A percentile compares a stretch with the other conserved stretches of the same genome.
These are phyloP conservation scores for Sorex araneus DNA, from an alignment of 2,113 vertebrate species.

Conservation along the genomic window DNA sequence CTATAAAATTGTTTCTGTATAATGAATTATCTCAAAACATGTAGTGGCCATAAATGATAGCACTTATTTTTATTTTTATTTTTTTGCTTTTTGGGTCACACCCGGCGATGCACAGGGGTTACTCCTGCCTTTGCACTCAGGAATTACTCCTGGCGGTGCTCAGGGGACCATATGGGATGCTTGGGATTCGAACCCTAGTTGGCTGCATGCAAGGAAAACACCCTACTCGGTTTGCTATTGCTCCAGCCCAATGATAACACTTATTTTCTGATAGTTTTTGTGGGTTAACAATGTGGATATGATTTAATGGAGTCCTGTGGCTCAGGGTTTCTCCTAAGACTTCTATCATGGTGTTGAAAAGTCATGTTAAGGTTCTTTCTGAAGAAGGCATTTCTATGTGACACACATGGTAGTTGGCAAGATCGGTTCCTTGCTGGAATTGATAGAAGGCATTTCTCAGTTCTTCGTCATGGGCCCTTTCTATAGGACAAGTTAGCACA, in stretches of 20 bases:
- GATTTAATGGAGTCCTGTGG: not conserved
- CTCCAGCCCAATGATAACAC: not conserved
- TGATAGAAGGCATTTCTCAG: not conserved
- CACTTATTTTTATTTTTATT: not conserved
- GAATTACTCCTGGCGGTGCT: too few species aligned
- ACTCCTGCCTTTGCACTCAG: too few species aligned
- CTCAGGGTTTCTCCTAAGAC: not conserved
- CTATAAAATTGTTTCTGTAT: not conserved
- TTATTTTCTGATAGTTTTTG: not conserved
- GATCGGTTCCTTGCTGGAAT: not conserved
- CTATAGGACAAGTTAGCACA: not conserved
- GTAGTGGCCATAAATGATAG: not conserved
- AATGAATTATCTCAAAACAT: conserved; percentile 19
- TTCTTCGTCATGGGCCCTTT: not conserved
- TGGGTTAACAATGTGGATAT: not conserved
- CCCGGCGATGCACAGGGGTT: too few species aligned
- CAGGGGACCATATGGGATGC: too few species aligned
- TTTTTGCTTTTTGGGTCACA: too few species aligned
- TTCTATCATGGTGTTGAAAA: too few species aligned
- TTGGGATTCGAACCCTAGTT: too few species aligned
- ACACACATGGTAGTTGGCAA: fast-evolving
- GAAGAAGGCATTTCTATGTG: not conserved
- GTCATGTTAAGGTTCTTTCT: not conserved
- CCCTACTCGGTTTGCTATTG: too few species aligned
- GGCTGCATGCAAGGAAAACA: too few species aligned